These are phyloP conservation scores for Aptenodytes patagonicus DNA, from an alignment of 2,113 vertebrate species.

Conservation along the genomic window DNA sequence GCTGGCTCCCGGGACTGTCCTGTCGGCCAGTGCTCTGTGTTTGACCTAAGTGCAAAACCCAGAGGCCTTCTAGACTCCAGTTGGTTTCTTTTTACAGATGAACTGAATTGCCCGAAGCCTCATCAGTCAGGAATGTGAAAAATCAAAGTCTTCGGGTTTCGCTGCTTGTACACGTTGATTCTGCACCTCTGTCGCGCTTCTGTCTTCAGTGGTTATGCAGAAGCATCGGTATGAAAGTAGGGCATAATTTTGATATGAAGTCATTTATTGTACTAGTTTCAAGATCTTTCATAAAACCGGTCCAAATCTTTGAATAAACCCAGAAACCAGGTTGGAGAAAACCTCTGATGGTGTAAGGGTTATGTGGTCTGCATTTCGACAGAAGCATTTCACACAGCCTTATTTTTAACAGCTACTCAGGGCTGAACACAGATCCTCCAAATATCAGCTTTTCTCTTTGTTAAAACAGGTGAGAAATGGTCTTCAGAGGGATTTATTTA, in stretches of 20 bases:
- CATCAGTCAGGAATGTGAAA: background rate
- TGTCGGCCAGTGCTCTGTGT: rapidly evolving
- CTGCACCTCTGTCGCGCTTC: background rate
- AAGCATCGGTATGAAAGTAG: background rate
- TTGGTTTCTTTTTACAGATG: background rate
- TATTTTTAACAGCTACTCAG: background rate
- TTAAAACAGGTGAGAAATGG: background rate
- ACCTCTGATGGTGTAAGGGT: background rate
- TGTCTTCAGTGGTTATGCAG: background rate
- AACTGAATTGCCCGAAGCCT: background rate
- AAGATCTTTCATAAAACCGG: background rate
- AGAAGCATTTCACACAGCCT: background rate
- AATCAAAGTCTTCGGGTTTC: conserved; percentile 4
- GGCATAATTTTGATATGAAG: background rate
- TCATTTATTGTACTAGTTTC: background rate
- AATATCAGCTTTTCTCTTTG: conserved; percentile 32
- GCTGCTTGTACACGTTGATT: background rate
- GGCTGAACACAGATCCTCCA: background rate
- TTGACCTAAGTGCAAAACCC: background rate
- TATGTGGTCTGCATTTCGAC: background rate
- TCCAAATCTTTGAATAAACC: background rate
- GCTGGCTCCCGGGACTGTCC: rapidly evolving
- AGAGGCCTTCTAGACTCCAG: background rate
- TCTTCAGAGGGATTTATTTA: background rate
- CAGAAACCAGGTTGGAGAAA: background rate